Evolutionary conservation across 2,113 vertebrate genomes (phyloP), one percentile per base, ranked within the genome.

Genomic region (Megaleporinus macrocephalus): DNA sequence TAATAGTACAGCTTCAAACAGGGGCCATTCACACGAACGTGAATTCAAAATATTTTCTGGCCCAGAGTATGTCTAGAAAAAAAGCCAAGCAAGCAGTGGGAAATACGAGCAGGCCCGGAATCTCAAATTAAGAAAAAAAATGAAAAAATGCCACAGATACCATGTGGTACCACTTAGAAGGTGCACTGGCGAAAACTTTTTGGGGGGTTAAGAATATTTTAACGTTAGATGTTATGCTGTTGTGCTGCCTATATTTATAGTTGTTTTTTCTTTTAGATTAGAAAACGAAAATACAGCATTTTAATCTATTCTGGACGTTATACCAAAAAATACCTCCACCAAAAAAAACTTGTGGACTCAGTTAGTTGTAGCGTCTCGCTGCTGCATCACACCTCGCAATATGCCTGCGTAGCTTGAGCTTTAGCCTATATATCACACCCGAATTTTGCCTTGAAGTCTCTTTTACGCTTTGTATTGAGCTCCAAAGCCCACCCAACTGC

Each of bases 11-110:
- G 94, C 94, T 95, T 95, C 95, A 95, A 96, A 96, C 95, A 94
- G 93, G 93, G 96, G 94, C 95, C 96, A 96, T 96, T 96, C 95
- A 92, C 94, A 96, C 94, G 95, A 89, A 91, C 94, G 95, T 95
- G 95, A 96, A 96, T 96, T 96, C 94, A 92, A 95, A 87, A 95
- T 93, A 96, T 95, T 94, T 55, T 72, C 78, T 95, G 94, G 92
- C 89, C 90, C 93, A 93, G 94, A 95, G 95, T 94, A 22, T 16
- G 49, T 63, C 65, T 57, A 33, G 74, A 84, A 74, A 76, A 79
- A 74, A n/a, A n/a, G n/a, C n/a, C n/a, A n/a, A 62, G 47, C 51
- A 82, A 44, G 71, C 65, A 73, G 12, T 11, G 79, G 57, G 61
- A 77, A 62, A 78, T 65, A 53, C 5, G 30, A 83, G 49, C 53